Evolutionary conservation across 2,797 vertebrate genomes (phyloP), one percentile per base, ranked within the genome.

Genomic region (Lepilemur septentrionalis): DNA sequence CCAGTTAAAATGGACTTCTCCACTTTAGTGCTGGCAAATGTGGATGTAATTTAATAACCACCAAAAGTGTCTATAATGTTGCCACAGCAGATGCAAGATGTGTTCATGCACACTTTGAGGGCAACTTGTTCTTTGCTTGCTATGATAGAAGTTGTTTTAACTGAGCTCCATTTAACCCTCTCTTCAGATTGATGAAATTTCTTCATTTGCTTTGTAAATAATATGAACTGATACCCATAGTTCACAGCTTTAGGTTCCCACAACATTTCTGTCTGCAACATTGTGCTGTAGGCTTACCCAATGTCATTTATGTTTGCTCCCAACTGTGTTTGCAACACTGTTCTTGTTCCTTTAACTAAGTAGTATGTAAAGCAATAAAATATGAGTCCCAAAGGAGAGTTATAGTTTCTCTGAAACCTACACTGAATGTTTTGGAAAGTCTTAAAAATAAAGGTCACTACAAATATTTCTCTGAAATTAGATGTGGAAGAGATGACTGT

Each of bases 401-500:
- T 65, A 46, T 12, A 55, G 63, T 79, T 93, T 83, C 57, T 86
- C 52, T 91, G 63, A 87, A 75, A 25, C 15, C 20, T 30, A 41
- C 6, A 43, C 52, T 6, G 73, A 76, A 61, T 48, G 25, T 11
- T 65, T 57, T 85, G 79, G 67, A 86, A 65, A 70, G 46, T 22
- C 46, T 50, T 85, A 25, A 89, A 80, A 65, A 70, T 46, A 52
- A 86, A n/a, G 52, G 52, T 50, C 69, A 18, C n/a, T 70, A 25
- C 78, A 85, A 87, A 84, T 65, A 80, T 35, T 94, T 80, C 81
- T 93, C 43, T 43, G 79, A 35, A 92, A 70, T 94, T 46, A 87
- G 41, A 55, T 63, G 48, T 63, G 63, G 48, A 85, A 22, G 55
- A 79, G 48, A 85, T 79, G 52, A 69, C 57, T 79, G 2, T 70